These are phyloP conservation scores for Tangara arthus DNA, from an alignment of 2,797 vertebrate species.

Conservation along the genomic window DNA sequence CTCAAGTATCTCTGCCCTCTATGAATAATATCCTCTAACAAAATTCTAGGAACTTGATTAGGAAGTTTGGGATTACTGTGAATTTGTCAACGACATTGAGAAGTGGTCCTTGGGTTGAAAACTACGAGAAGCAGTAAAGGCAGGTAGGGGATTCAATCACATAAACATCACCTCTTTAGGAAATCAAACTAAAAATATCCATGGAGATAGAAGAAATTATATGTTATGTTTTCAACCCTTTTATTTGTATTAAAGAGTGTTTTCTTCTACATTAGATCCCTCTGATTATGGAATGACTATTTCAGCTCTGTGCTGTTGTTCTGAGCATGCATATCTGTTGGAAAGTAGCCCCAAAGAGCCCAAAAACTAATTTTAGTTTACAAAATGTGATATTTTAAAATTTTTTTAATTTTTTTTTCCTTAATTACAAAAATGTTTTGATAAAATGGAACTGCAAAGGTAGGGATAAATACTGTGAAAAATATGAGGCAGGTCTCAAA, in stretches of 20 bases:
- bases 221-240: background rate
- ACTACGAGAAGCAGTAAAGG: background rate
- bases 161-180: background rate
- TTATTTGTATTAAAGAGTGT: background rate
- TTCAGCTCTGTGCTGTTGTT: background rate
- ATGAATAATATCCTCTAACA: background rate
- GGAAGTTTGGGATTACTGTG: background rate
- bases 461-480: constrained; percentile 4
- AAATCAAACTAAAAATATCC: background rate
- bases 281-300: background rate
- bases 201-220: background rate
- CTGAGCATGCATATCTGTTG: background rate
- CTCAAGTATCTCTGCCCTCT: background rate
- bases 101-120: background rate
- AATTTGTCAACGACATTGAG: background rate
- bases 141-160: background rate
- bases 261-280: background rate
- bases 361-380: background rate
- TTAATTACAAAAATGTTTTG: constrained; percentile 59
- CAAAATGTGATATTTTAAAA: background rate
- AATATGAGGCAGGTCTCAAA: constrained; percentile 29
- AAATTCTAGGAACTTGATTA: background rate
- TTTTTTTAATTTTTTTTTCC: background rate
- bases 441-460: constrained; percentile 8
- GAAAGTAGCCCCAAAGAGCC: background rate